Evolutionary conservation across 92 coral and sea anemone species (phyloP).

Genomic region (Zoanthus sociatus): DNA sequence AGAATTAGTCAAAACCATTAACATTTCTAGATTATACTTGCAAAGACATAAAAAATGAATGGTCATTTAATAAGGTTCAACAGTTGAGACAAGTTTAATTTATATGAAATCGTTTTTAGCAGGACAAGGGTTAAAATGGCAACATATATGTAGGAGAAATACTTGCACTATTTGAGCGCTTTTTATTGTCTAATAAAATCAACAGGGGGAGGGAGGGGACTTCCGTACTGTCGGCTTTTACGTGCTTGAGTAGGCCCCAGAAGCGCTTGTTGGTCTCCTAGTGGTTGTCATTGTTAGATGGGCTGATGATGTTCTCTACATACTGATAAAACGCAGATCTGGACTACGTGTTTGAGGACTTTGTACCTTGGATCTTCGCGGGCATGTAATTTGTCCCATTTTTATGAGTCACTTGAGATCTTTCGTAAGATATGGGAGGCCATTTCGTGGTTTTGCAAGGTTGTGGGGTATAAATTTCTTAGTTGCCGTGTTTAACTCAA

Average conservation of each 20-base stretch:
- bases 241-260: conserved; percentile 31
- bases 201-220: neutral
- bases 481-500: conserved; percentile 13
- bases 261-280: conserved; percentile 34
- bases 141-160: too few relatives aligned
- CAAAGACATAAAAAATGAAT: too few relatives aligned
- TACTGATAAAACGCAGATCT: conserved; percentile 14
- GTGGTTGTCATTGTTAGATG: conserved; percentile 11
- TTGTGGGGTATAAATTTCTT: conserved; percentile 38
- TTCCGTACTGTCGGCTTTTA: conserved; percentile 21
- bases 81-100: too few relatives aligned
- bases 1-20: too few relatives aligned
- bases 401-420: conserved; percentile 39
- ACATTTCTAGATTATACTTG: too few relatives aligned
- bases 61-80: too few relatives aligned
- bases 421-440: conserved; percentile 23
- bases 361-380: conserved; percentile 34
- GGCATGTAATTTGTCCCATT: conserved; percentile 42
- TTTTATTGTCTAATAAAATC: too few relatives aligned
- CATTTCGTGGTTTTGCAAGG: conserved; percentile 4
- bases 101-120: too few relatives aligned
- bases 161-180: too few relatives aligned
- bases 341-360: conserved; percentile 8
- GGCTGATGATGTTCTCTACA: conserved; percentile 22
- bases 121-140: too few relatives aligned